These are phyloP conservation scores for Rostratula benghalensis DNA, from an alignment of 2,113 vertebrate genomes.

Conservation along the genomic window DNA sequence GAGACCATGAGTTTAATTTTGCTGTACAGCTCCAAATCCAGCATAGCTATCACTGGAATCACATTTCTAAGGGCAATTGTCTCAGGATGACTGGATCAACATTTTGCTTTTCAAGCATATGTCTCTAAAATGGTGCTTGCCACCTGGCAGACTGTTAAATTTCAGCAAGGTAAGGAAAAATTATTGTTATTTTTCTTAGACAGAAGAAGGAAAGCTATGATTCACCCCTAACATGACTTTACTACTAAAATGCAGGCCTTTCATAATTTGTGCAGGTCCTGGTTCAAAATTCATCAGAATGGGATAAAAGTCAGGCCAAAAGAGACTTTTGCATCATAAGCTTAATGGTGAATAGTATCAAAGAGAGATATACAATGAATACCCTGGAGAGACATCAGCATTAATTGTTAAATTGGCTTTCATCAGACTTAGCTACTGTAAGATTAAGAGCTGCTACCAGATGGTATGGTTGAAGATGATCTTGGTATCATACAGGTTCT, in stretches of 20 bases:
- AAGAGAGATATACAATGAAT: background rate
- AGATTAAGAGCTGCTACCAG: constrained; percentile 25
- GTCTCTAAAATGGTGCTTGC: constrained; percentile 11
- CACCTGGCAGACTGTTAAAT: constrained; percentile 33
- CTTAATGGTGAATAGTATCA: background rate
- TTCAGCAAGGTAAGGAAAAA: background rate
- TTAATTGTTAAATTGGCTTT: background rate
- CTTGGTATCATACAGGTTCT: background rate
- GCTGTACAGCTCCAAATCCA: background rate
- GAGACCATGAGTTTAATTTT: constrained; percentile 25
- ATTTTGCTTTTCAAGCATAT: constrained; percentile 24
- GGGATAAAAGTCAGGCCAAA: background rate
- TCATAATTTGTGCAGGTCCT: background rate
- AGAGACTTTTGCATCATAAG: background rate
- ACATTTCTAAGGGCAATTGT: constrained; percentile 14
- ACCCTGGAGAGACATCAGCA: background rate
- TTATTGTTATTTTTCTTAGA: background rate
- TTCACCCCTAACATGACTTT: background rate
- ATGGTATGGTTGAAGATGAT: constrained; percentile 21
- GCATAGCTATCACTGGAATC: background rate
- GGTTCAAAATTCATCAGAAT: background rate
- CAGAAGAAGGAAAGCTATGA: background rate
- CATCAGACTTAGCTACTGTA: background rate
- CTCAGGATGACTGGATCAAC: background rate
- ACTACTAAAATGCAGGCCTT: background rate